Base-by-base conservation (phyloP, 2,113 vertebrate species). In the Craseonycteris thonglongyai region DNA sequence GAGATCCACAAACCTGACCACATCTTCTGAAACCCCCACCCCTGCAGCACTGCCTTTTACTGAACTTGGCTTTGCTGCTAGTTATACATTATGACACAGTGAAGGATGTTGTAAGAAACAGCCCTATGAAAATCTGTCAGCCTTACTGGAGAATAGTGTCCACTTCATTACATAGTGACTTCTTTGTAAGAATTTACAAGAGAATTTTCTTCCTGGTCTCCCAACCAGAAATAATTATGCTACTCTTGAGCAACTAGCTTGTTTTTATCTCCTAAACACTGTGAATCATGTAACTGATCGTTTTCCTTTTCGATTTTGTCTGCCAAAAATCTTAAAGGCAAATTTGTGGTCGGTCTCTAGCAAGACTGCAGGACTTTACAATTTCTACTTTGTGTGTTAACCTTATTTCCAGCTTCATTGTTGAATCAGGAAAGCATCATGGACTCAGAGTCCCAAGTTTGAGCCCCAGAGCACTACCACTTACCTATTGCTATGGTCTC, bases 101-200 rank as follows among this genome's bases (percentile, higher is more conserved):
- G 80, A 87, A 95, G 90, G 92, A 95, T 88, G 88, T 90, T 85
- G 51, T 94, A 58, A 95, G 82, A 84, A 96, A 71, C 61, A 79
- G 87, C 30, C 65, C 90, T 90, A 7, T 74, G 84, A 96, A 96
- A 95, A 92, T 71, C 47, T 80, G 69, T 92, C 71, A 24, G 79
- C 78, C 54, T 80, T 80, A 68, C 54, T 88, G 88, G 66, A 85
- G 94, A 94, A 92, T 56, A 95, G 59, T 89, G 93, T 96, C 92
- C 54, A 51, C 93, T 96, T 97, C 93, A 93, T 90, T 61, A 78
- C 95, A 97, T 38, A 97, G 88, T 96, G 88, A 81, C 90, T 85
- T 95, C 95, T 97, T 97, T 97, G 96, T 97, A 75, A 88, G 81
- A 54, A 88, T 97, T 95, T 96, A 92, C 71, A 96, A 95, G 96